phyloP scores from a whole-genome alignment of 2,888 invertebrate genomes.

The Temnothorax ravouxi region DNA sequence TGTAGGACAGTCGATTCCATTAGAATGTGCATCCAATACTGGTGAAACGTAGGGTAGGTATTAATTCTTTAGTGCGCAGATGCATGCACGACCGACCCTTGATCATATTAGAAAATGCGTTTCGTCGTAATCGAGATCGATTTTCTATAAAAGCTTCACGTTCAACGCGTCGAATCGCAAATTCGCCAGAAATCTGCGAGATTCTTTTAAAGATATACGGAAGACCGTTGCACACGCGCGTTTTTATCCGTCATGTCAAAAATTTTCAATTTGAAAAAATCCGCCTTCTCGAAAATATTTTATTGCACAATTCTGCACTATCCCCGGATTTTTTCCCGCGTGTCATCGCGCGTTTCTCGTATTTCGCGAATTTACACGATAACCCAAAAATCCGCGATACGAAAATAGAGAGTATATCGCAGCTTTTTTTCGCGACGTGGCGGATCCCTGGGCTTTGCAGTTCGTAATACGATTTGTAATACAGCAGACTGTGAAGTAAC shows the following conservation, averaged over 20 bases:
- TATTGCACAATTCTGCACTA: conserved; percentile 18
- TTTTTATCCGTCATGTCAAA: not conserved
- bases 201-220: not conserved
- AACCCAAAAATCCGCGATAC: conserved; percentile 21
- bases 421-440: not conserved
- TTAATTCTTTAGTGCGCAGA: conserved; percentile 9
- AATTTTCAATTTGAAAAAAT: conserved; percentile 24
- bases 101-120: not conserved
- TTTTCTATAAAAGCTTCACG: not conserved
- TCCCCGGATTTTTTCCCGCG: not conserved
- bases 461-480: conserved; percentile 26
- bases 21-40: conserved; percentile 27
- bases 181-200: not conserved
- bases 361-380: conserved; percentile 40
- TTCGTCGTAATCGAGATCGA: conserved; percentile 29
- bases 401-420: conserved; percentile 13
- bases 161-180: not conserved
- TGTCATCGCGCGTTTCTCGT: conserved; percentile 31
- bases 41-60: conserved; percentile 19
- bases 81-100: conserved; percentile 14
- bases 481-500: not conserved
- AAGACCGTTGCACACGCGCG: not conserved
- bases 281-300: conserved; percentile 36
- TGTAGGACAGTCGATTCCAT: conserved; percentile 42
- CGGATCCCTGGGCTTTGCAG: conserved; percentile 6